Evolutionary conservation across 2,888 invertebrate species (phyloP).

Genomic region (Ormia ochracea): DNA sequence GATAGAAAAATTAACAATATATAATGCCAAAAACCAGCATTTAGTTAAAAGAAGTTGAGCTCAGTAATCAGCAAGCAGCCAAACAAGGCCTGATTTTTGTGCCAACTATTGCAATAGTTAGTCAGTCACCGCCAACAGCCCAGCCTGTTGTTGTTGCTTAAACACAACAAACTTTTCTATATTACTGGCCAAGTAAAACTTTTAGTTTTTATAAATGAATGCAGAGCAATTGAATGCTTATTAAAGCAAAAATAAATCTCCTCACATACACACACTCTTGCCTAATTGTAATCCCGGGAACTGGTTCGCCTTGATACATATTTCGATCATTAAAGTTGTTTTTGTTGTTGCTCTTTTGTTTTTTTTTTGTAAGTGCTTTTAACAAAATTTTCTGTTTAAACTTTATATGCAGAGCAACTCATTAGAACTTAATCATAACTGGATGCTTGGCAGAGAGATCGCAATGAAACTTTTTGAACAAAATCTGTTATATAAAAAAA

Average conservation of each 20-base stretch:
- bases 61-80: constrained; percentile 14
- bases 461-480: constrained; percentile 11
- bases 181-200: constrained; percentile 4
- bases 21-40: constrained; percentile 5
- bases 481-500: background rate
- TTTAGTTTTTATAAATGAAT: constrained; percentile 2
- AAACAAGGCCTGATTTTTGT: constrained; percentile 4
- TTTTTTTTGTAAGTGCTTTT: constrained; percentile 17
- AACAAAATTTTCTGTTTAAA: background rate
- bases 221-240: constrained; percentile 8
- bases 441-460: constrained; percentile 36
- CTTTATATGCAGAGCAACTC: constrained; percentile 36
- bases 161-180: background rate
- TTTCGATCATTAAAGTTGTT: constrained; percentile 21
- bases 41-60: constrained; percentile 26
- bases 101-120: constrained; percentile 4
- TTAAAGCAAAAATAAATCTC: constrained; percentile 24
- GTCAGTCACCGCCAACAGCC: constrained; percentile 27
- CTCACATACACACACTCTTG: too few species aligned
- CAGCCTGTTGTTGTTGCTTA: constrained; percentile 13
- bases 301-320: constrained; percentile 61
- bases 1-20: background rate
- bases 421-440: constrained; percentile 63
- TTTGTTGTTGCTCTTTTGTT: background rate
- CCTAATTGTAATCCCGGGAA: constrained; percentile 61